Evolutionary conservation across 2,888 invertebrate genomes (phyloP).

Genomic region (Erpobdella octoculata): DNA sequence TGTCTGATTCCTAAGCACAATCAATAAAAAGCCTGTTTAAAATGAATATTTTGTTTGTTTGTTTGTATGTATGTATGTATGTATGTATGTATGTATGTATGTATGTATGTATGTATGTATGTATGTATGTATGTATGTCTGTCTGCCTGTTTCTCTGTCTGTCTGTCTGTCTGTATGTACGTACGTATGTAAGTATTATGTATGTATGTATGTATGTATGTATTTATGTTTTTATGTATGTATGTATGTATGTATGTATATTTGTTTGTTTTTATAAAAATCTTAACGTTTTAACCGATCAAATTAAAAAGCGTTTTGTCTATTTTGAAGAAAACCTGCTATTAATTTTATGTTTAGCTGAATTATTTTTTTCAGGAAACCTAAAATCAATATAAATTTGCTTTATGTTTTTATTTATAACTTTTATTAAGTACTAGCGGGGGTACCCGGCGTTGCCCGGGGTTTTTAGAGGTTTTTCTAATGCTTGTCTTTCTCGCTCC

Average conservation of each 20-base stretch:
- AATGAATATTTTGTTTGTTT: too few species aligned
- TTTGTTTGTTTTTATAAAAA: background rate
- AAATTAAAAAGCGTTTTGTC: too few species aligned
- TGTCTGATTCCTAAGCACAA: too few species aligned
- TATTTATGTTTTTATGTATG: background rate
- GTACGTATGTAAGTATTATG: background rate
- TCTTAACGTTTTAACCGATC: too few species aligned
- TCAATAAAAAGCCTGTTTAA: too few species aligned
- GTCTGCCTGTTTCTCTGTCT: background rate
- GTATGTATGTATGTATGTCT: slow-evolving; percentile 21
- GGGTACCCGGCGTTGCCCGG: background rate
- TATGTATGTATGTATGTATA: background rate
- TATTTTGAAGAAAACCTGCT: too few species aligned
- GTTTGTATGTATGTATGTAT: slow-evolving; percentile 20
- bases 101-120: slow-evolving; percentile 21
- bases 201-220: background rate
- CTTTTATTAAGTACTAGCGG: background rate
- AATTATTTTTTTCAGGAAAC: too few species aligned
- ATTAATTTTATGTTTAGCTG: too few species aligned
- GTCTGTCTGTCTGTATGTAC: background rate
- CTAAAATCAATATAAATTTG: background rate
- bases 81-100: slow-evolving; percentile 19
- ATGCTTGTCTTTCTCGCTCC: too few species aligned
- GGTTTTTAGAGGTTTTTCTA: background rate
- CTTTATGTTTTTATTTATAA: background rate